Percentiles rank a stretch among this genome's conserved stretches.
phyloP scores from a whole-genome alignment of 2,888 invertebrate species.

The Drosophila multiciliata region DNA sequence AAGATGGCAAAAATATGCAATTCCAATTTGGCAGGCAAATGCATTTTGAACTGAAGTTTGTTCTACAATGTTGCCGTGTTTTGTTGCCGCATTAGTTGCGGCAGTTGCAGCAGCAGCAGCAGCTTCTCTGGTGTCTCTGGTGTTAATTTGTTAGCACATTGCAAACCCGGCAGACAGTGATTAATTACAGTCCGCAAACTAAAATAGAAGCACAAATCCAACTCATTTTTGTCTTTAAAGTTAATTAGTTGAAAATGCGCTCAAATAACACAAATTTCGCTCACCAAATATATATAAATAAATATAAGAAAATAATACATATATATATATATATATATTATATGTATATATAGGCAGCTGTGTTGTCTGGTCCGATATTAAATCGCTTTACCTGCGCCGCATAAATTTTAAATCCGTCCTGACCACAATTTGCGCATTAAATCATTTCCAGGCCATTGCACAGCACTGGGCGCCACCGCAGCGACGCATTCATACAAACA shows the following conservation, averaged over 20 bases:
- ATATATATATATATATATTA: not conserved
- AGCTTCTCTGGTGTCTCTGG: conserved; percentile 35
- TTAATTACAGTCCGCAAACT: conserved; percentile 65
- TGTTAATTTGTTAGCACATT: conserved; percentile 79
- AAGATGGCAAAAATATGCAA: conserved; percentile 40
- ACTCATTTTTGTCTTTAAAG: conserved; percentile 64
- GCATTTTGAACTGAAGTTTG: conserved; percentile 55
- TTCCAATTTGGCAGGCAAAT: conserved; percentile 70
- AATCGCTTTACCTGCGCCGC: conserved; percentile 58
- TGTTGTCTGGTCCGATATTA: not conserved
- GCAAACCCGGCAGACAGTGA: conserved; percentile 73
- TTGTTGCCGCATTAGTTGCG: conserved; percentile 49
- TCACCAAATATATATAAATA: conserved; percentile 14
- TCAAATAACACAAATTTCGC: conserved; percentile 38
- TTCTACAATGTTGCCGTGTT: conserved; percentile 75
- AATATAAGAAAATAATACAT: not conserved
- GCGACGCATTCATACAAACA: conserved; percentile 52
- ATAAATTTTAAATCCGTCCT: conserved; percentile 75
- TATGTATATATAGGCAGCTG: conserved; percentile 16
- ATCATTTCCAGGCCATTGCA: conserved; percentile 80
- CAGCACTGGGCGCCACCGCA: conserved; percentile 73
- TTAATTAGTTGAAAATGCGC: conserved; percentile 72
- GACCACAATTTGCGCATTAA: conserved; percentile 79
- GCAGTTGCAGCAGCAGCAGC: conserved; percentile 19
- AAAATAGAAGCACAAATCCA: conserved; percentile 51